phyloP scores from a whole-genome alignment of 2,888 invertebrate species.

The Eristalis intricaria region DNA sequence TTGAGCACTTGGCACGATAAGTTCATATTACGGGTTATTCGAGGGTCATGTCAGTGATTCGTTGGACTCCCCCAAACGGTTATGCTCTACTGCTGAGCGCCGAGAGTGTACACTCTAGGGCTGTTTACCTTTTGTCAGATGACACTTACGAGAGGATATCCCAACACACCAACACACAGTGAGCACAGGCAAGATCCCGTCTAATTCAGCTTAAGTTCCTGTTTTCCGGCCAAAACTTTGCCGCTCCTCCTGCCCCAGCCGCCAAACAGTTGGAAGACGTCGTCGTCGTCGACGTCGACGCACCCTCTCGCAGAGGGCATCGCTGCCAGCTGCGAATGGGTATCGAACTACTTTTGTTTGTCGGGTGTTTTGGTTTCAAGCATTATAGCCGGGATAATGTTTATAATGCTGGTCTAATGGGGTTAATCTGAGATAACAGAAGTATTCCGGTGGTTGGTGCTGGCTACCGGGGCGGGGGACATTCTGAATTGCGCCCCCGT shows the following conservation, averaged over 20 bases:
- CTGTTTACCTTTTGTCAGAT: constrained; percentile 38
- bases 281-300: background rate
- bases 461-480: background rate
- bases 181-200: background rate
- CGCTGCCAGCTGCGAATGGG: constrained; percentile 41
- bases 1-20: constrained; percentile 17
- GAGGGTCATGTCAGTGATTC: constrained; percentile 51
- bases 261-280: background rate
- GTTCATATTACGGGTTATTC: constrained; percentile 41
- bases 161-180: background rate
- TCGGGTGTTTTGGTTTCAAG: constrained; percentile 52
- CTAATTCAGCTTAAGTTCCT: constrained; percentile 26
- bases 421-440: constrained; percentile 60
- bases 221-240: constrained; percentile 23
- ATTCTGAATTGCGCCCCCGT: constrained; percentile 9
- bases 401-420: constrained; percentile 63
- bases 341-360: constrained; percentile 59
- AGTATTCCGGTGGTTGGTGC: constrained; percentile 11
- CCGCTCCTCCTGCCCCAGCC: background rate
- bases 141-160: constrained; percentile 38
- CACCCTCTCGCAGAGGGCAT: background rate
- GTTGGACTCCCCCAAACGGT: constrained; percentile 30
- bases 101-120: background rate
- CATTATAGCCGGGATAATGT: constrained; percentile 59
- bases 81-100: constrained; percentile 4